These are phyloP conservation scores for Gerris lacustris DNA, from an alignment of 2,888 invertebrate genomes.

Conservation along the genomic window DNA sequence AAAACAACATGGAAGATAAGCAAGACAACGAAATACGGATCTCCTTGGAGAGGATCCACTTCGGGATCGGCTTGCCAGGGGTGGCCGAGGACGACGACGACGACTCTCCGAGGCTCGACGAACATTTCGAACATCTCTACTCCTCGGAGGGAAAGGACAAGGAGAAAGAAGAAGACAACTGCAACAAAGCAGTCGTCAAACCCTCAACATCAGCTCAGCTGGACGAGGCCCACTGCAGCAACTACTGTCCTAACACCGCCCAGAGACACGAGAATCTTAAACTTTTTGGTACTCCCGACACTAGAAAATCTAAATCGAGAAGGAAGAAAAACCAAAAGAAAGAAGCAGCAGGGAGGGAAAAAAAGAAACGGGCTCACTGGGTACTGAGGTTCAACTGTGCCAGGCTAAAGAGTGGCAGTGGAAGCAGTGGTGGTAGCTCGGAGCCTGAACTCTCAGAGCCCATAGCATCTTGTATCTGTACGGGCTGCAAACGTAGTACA, in stretches of 20 bases:
- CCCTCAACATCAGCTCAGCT: background rate
- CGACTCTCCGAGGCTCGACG: slow-evolving; percentile 25
- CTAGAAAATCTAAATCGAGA: slow-evolving; percentile 22
- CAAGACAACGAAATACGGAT: slow-evolving; percentile 27
- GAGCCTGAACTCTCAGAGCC: slow-evolving; percentile 33
- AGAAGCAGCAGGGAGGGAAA: slow-evolving; percentile 26
- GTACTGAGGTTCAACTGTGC: slow-evolving; percentile 34
- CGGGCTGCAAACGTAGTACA: slow-evolving; percentile 37
- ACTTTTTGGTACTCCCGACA: slow-evolving; percentile 13
- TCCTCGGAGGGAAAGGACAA: slow-evolving; percentile 21
- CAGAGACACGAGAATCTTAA: background rate
- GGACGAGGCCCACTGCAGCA: background rate
- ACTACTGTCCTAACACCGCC: background rate
- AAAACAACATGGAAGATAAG: slow-evolving; percentile 30
- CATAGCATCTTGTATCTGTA: slow-evolving; percentile 38
- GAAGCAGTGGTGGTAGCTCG: slow-evolving; percentile 27
- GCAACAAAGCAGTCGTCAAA: slow-evolving; percentile 20
- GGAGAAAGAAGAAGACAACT: slow-evolving; percentile 25
- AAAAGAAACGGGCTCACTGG: slow-evolving; percentile 34
- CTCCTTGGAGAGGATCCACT: slow-evolving; percentile 22
- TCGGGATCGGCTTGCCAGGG: slow-evolving; percentile 9
- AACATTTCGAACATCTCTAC: slow-evolving; percentile 30
- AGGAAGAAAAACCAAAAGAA: slow-evolving; percentile 27
- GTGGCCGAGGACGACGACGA: slow-evolving; percentile 18
- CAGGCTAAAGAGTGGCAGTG: slow-evolving; percentile 30